Evolutionary conservation across 2,113 vertebrate genomes (phyloP), one percentile per base, ranked within the genome.

Genomic region (Trogon surrucura): DNA sequence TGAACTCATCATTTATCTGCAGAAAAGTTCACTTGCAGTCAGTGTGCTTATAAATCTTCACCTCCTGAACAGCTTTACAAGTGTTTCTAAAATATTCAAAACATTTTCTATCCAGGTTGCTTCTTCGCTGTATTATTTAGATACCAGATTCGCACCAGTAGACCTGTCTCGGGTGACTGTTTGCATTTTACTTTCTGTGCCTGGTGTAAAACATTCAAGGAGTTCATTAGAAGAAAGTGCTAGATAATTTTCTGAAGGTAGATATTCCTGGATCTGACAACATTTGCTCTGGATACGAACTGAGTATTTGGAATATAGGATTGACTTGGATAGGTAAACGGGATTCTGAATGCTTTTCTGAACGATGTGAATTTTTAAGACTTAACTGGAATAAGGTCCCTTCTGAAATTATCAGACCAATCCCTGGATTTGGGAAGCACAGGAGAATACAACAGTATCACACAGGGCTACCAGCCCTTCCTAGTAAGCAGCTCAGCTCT

Each of bases 1-100:
- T 94, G 84, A 95, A 73, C 91, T 95, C 95, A 91, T 96, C 66
- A 88, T 94, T 96, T 94, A 95, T 91, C 91, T 85, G n/a, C 34
- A 80, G 80, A 94, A 91, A 97, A 95, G 94, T 96, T 96, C 91
- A 85, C 89, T 82, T 94, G 57, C 47, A 87, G 89, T 64, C 88
- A 71, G 60, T 64, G 53, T 84, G 78, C 84, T 92, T 89, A 77
- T 93, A 94, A 96, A 96, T 97, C 91, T 95, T 95, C 27, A 65
- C 51, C 66, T 69, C 25, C 61, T 85, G 89, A 91, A 83, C 45
- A 88, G 50, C 50, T 96, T 89, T 89, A 85, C 58, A 96, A 93
- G 84, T 85, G 58, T 89, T 92, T 91, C 84, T 96, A 81, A 92
- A 95, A 92, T 91, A 95, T 93, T 89, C 86, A 92, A 84, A 91